Base-by-base conservation (phyloP, 1,140 invertebrate genomes). In the Vanessa atalanta region DNA sequence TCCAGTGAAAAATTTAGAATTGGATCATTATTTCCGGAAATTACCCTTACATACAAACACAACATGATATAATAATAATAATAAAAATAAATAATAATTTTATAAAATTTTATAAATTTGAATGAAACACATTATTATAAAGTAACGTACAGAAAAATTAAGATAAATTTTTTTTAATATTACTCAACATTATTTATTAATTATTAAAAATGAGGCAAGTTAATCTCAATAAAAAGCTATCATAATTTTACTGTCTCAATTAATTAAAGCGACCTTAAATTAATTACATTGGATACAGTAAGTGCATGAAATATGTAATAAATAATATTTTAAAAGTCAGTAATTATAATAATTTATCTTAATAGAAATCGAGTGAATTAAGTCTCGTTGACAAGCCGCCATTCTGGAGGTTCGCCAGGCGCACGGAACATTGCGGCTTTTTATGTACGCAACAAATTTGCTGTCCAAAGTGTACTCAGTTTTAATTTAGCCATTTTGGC, bases 401-500 rank as follows among this genome's bases (percentile, higher is more conserved):
- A 66, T 51, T 15, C 84, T 87, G 85, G 85, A 84, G 72, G 65
- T 47, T 26, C 65, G 83, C 85, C 85, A 87, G 76, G 37, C 67
- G 23, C 69, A 64, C 55, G 48, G 69, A 64, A 43, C 77, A 72
- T 76, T 83, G 84, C 72, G 81, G 83, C 78, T 87, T 88, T 86
- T 86, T 86, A 73, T 76, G 70, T 70, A 79, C 81, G 76, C 79
- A 81, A 73, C 77, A 84, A 83, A 79, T 79, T 80, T 70, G 69
- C 76, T 74, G 71, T 71, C 70, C 73, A 74, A 75, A 85, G 79
- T 83, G 76, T 83, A 85, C 82, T 84, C 72, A 72, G 75, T 83
- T 86, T 86, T 88, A 88, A 88, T 88, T 88, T 87, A 86, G 80
- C 86, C 82, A 88, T 85, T 86, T 88, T 88, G 86, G 85, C 86